Evolutionary conservation across 2,113 vertebrate species (phyloP).

Genomic region (Hydrolagus affinis): DNA sequence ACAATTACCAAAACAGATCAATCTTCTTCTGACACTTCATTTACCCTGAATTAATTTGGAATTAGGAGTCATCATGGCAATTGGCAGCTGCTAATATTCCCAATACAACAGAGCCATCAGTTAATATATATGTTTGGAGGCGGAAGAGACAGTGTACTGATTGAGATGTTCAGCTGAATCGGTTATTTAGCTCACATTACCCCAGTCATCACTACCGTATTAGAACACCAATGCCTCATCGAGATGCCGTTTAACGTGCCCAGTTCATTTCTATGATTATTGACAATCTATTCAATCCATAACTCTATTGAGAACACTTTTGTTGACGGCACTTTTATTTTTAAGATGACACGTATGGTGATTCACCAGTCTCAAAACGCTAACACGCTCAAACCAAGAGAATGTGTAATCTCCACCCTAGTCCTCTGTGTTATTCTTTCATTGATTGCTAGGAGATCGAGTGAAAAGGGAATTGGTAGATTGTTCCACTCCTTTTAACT

Average conservation of each 20-base stretch:
- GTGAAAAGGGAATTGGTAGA: neutral
- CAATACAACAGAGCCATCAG: conserved; percentile 46
- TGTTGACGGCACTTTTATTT: neutral
- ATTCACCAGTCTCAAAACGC: neutral
- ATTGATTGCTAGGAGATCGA: neutral
- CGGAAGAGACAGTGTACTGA: neutral
- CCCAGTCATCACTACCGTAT: conserved; percentile 55
- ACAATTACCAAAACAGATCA: conserved; percentile 73
- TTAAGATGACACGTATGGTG: neutral
- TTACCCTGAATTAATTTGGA: conserved; percentile 91
- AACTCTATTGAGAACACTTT: neutral
- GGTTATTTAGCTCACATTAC: conserved; percentile 54
- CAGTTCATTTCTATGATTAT: neutral
- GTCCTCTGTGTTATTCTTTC: neutral
- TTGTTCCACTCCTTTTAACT: neutral
- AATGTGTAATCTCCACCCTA: neutral
- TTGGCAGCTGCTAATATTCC: conserved; percentile 78
- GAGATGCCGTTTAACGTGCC: conserved; percentile 7
- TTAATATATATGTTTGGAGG: conserved; percentile 2
- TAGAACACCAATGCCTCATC: neutral
- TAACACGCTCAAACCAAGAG: neutral
- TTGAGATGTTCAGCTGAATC: conserved; percentile 53
- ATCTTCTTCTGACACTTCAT: conserved; percentile 89
- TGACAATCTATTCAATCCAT: neutral
- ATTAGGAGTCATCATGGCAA: conserved; percentile 78